Base-by-base conservation (phyloP, 1,140 invertebrate species). In the Glomeris maerens region DNA sequence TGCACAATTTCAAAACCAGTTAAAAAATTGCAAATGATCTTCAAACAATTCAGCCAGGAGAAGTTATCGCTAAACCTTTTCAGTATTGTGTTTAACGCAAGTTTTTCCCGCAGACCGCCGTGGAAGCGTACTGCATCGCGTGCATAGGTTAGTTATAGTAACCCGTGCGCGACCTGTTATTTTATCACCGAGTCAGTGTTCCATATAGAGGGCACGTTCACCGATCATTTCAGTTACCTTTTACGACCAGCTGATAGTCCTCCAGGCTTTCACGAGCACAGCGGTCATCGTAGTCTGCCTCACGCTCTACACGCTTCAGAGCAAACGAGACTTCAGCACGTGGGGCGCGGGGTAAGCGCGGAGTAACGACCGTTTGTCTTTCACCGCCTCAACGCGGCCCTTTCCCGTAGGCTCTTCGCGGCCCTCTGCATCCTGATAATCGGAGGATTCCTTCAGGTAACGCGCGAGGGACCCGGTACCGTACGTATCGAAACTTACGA, bases 261-360 rank as follows among this genome's bases (percentile, higher is more conserved):
- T 88, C 13, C 76, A 87, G 69, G 85, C 84, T 1, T 69, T 87
- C 13, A 62, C 77, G 1, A 70, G 88, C 52, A 89, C 84, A 0
- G 67, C 83, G 38, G 71, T 75, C 1, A 78, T 86, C 10, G 76
- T 84, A 13, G 66, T 74, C 49, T 75, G 76, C 0, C 69, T 89
- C 36, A 86, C 83, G 0, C 60, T 76, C 3, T 89, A 78, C 63
- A 87, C 84, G 1, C 77, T 88, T 49, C 84, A 89, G 69, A 80
- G 79, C 22, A 87, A 85, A 64, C 72, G 72, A 54, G 84, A 89
- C 63, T 87, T 86, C 66, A 83, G 82, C 7, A 76, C 76, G 45
- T 66, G 80, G 62, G 76, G 80, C 62, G 78, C 79, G 63, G 76
- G 75, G 81, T 84, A 72, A 75, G 74, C 71, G 22, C 29, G n/a